Evolutionary conservation across 92 coral and sea anemone species (phyloP), one percentile per base, ranked within the genome.

Genomic region (Phenganax marumi): DNA sequence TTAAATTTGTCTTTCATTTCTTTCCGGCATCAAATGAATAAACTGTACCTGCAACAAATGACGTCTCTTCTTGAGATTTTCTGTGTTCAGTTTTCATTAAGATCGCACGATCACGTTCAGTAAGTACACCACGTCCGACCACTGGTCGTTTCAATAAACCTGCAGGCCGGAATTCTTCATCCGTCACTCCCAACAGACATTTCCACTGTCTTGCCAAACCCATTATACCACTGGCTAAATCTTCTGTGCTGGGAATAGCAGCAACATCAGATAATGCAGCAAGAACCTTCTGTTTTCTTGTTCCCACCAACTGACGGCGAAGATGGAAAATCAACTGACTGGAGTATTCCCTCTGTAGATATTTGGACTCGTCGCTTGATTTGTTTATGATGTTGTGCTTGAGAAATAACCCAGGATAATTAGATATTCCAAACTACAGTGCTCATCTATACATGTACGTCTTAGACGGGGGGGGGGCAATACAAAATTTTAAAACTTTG

Each of bases 131-230:
- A 14, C 99, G 90, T 26, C 99, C 99, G 52, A 96, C 99, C n/a
- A 96, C 97, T 10, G 92, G 92, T 68, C 97, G 91, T 80, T 96
- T 96, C 87, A 96, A 85, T n/a, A 95, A 91, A 65, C 91, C 91
- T 33, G 99, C 90, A 10, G 97, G 97, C 82, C 91, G 92, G 75
- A 95, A 84, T 77, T 96, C 96, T 75, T 89, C 86, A 84, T 92
- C 97, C 3, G 97, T 96, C n/a, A 93, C 99, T 39, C 97, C 99
- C 77, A 96, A 75, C 76, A 92, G 90, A 69, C 99, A 92, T 86
- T 96, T 96, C 99, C 99, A 96, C 60, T 96, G 99, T 57, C 99
- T 84, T 8, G 97, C 93, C 65, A 96, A 85, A 49, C 97, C 96
- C 86, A 92, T 92, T 61, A 96, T 96, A 10, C 99, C 99, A 85